A percentile compares a stretch with the other conserved stretches of the same genome.
These are phyloP conservation scores for Megaleporinus macrocephalus DNA, from an alignment of 2,113 vertebrate species.

Conservation along the genomic window DNA sequence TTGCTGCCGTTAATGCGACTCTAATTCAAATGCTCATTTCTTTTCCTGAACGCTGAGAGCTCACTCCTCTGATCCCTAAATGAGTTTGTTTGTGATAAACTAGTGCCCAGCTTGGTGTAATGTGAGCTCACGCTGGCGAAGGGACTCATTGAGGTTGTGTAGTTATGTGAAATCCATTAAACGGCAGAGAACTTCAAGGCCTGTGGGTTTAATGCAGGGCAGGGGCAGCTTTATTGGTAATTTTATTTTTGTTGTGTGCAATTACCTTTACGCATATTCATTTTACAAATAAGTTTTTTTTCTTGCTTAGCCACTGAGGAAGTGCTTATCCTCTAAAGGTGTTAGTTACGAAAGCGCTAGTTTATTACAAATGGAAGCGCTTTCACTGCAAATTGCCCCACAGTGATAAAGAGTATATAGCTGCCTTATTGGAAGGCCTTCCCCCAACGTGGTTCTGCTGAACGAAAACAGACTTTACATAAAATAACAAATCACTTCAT, in stretches of 20 bases:
- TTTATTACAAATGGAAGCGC: conserved; percentile 80
- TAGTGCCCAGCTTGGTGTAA: conserved; percentile 50
- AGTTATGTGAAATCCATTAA: conserved; percentile 78
- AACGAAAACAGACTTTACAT: conserved; percentile 81
- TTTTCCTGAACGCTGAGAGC: conserved; percentile 17
- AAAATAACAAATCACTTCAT: conserved; percentile 92
- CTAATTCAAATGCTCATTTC: conserved; percentile 53
- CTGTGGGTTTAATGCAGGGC: conserved; percentile 69
- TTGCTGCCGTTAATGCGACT: conserved; percentile 43
- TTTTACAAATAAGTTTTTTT: conserved; percentile 66
- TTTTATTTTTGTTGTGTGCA: conserved; percentile 83
- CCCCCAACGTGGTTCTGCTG: conserved; percentile 76
- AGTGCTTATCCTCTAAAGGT: conserved; percentile 60
- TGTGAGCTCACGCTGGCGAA: conserved; percentile 71
- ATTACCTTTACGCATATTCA: conserved; percentile 80
- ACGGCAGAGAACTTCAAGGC: conserved; percentile 71
- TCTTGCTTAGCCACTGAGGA: conserved; percentile 58
- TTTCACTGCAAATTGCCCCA: conserved; percentile 78
- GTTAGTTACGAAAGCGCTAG: conserved; percentile 71
- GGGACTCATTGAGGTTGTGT: conserved; percentile 43
- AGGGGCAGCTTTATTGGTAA: conserved; percentile 81
- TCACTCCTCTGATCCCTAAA: conserved; percentile 68
- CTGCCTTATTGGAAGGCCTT: conserved; percentile 40
- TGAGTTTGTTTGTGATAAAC: conserved; percentile 69
- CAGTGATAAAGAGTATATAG: conserved; percentile 51